Percentiles rank a stretch among this genome's conserved stretches.
Conservation (phyloP, 2,888 invertebrate genomes). For the Pseudococcus jackbeardsleyi region DNA sequence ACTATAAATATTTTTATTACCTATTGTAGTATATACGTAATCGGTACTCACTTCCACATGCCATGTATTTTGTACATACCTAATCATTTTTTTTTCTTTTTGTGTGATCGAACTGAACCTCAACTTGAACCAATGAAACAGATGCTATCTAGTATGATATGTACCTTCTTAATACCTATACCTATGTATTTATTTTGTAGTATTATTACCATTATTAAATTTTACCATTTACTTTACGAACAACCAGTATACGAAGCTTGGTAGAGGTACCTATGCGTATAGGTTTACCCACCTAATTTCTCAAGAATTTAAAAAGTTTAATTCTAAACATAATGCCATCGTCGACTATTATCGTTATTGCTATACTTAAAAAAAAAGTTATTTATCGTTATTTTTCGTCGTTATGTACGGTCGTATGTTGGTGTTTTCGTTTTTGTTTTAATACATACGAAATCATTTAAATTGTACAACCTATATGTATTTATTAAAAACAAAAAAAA, state of each 20-base stretch:
- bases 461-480: background rate
- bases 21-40: no score
- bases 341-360: background rate
- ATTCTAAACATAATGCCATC: background rate
- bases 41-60: no score
- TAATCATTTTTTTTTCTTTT: background rate
- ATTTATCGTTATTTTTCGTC: conserved; percentile 5
- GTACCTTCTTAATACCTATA: background rate
- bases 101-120: background rate
- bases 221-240: conserved; percentile 9
- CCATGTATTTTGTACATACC: background rate
- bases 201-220: conserved; percentile 20
- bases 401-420: background rate
- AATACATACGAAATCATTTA: background rate
- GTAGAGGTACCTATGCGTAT: background rate
- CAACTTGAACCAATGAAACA: no score
- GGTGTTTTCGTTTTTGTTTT: background rate
- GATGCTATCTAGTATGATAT: no score
- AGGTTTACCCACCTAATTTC: background rate
- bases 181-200: background rate
- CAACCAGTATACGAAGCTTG: conserved; percentile 10
- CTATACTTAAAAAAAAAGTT: background rate
- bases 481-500: background rate
- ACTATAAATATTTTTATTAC: no score
- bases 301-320: background rate